Evolutionary conservation across 2,113 vertebrate genomes (phyloP).

Genomic region (Misgurnus mizolepis): DNA sequence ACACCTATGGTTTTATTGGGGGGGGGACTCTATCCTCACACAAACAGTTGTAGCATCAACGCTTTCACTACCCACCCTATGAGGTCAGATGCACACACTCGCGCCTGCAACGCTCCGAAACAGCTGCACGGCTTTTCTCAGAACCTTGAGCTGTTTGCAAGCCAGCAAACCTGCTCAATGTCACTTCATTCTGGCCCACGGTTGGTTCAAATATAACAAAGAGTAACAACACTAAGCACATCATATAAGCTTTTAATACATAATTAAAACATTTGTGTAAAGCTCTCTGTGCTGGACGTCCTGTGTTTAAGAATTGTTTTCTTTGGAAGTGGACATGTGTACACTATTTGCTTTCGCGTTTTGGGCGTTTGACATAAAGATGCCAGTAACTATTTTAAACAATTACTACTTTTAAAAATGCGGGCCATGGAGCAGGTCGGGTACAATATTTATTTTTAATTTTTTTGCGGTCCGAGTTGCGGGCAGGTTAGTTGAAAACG

Average conservation of each 20-base stretch:
- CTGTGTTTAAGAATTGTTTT: conserved; percentile 10
- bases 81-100: conserved; percentile 39
- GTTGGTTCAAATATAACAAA: not conserved
- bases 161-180: conserved; percentile 41
- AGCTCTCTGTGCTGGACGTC: not conserved
- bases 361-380: no score
- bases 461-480: no score
- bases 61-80: conserved; percentile 45
- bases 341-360: not conserved
- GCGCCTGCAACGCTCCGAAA: conserved; percentile 36
- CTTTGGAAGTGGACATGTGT: no score
- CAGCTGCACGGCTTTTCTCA: conserved; percentile 62
- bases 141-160: conserved; percentile 41
- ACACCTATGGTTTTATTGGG: conserved; percentile 54
- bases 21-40: conserved; percentile 61
- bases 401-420: no score
- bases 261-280: not conserved
- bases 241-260: conserved; percentile 13
- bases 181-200: conserved; percentile 35
- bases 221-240: not conserved
- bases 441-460: no score
- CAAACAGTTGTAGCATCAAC: conserved; percentile 47
- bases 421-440: no score
- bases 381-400: no score
- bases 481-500: no score